A percentile compares a stretch with the other conserved stretches of the same genome.
Evolutionary conservation across 2,113 vertebrate species (phyloP).

Genomic region (Smithornis capensis): DNA sequence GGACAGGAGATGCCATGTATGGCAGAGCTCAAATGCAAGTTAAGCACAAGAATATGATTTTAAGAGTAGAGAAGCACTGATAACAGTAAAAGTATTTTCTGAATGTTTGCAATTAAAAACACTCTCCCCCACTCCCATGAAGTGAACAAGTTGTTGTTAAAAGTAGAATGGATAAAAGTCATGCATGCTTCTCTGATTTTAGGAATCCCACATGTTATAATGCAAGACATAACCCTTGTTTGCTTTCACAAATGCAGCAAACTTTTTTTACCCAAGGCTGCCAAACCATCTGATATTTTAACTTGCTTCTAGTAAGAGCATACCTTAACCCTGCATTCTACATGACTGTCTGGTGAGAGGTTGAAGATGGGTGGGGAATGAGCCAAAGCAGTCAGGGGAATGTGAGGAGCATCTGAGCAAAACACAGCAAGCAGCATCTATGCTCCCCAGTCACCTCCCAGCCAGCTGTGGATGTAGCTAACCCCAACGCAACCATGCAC

Average conservation of each 20-base stretch:
- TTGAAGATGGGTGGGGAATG: neutral
- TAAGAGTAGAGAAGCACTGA: neutral
- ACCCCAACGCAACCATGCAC: rapidly evolving
- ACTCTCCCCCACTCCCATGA: rapidly evolving
- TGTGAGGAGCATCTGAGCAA: rapidly evolving
- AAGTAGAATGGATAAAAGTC: neutral
- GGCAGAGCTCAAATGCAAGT: neutral
- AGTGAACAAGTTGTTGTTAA: neutral
- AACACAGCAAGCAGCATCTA: rapidly evolving
- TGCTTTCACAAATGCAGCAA: neutral
- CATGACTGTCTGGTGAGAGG: neutral
- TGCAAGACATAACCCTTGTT: neutral
- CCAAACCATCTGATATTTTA: neutral
- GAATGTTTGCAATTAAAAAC: neutral
- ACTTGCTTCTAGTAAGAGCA: neutral
- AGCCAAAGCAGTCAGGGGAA: rapidly evolving
- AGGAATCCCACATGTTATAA: neutral
- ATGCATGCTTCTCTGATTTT: neutral
- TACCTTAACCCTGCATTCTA: neutral
- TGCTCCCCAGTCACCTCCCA: neutral
- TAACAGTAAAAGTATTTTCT: neutral
- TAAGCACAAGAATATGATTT: neutral
- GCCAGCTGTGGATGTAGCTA: rapidly evolving
- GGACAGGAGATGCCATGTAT: neutral
- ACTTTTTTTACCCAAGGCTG: neutral